Evolutionary conservation across 2,888 invertebrate species (phyloP).

Genomic region (Leptarthrus brevirostris): DNA sequence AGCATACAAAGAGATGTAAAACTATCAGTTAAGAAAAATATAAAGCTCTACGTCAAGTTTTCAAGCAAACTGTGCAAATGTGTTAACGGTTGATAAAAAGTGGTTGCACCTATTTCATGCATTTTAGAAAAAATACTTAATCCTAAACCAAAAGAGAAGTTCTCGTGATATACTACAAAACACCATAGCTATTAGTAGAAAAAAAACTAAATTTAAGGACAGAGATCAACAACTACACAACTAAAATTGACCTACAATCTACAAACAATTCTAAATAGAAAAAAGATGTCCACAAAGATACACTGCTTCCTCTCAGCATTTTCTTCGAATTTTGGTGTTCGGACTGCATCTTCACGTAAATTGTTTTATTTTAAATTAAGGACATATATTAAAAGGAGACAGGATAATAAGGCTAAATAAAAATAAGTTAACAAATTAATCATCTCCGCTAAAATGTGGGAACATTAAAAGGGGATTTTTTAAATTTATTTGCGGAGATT

Average conservation of each 20-base stretch:
- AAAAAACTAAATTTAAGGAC: constrained; percentile 22
- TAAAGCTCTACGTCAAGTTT: background rate
- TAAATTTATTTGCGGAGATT: constrained; percentile 27
- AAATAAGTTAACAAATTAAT: constrained; percentile 22
- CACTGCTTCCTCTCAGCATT: constrained; percentile 44
- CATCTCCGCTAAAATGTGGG: too few species aligned
- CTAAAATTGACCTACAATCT: constrained; percentile 22
- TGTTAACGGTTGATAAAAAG: background rate
- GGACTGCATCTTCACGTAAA: background rate
- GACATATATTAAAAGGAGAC: constrained; percentile 4
- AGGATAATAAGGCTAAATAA: background rate
- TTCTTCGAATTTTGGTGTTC: constrained; percentile 12
- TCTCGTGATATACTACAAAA: too few species aligned
- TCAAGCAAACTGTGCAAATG: background rate
- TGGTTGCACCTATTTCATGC: too few species aligned
- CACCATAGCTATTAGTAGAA: background rate
- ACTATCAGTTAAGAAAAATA: background rate
- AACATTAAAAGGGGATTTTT: background rate
- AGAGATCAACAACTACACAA: constrained; percentile 15
- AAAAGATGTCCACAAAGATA: constrained; percentile 42
- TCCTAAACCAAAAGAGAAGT: too few species aligned
- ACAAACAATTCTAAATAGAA: constrained; percentile 31
- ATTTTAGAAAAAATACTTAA: too few species aligned
- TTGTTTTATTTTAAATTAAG: constrained; percentile 38
- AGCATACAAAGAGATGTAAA: background rate